phyloP scores from a whole-genome alignment of 2,113 vertebrate species.

The Corvus hawaiiensis region DNA sequence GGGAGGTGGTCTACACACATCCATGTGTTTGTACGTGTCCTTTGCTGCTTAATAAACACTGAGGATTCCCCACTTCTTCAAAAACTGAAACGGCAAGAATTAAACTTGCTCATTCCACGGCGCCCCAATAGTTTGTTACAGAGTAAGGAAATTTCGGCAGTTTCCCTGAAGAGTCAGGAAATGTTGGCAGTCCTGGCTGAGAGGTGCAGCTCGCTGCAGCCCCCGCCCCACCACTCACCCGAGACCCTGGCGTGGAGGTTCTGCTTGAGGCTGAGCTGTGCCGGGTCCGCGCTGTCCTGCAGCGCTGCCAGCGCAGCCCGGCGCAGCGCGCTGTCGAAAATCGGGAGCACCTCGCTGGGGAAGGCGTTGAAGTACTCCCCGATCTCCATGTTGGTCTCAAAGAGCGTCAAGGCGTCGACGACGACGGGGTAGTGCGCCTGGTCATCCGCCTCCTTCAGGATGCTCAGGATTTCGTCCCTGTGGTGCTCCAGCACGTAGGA shows the following conservation, averaged over 20 bases:
- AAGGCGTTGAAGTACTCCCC: conserved; percentile 89
- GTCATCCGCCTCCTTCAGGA: conserved; percentile 68
- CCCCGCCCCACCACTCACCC: conserved; percentile 64
- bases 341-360: conserved; percentile 79
- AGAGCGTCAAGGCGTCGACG: conserved; percentile 92
- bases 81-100: not conserved
- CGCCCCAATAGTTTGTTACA: rapidly evolving
- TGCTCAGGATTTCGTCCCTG: conserved; percentile 74
- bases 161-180: not conserved
- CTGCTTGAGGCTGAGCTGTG: conserved; percentile 60
- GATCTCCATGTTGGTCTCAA: conserved; percentile 94
- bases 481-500: conserved; percentile 85
- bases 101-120: not conserved
- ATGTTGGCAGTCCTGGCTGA: rapidly evolving
- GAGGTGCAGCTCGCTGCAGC: not conserved
- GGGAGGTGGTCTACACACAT: not conserved
- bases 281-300: not conserved
- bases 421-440: conserved; percentile 81
- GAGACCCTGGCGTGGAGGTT: conserved; percentile 86
- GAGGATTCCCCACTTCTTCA: too few relatives aligned
- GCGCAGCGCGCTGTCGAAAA: conserved; percentile 85
- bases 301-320: conserved; percentile 66
- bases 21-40: rapidly evolving
- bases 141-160: rapidly evolving
- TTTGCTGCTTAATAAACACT: not conserved